These are phyloP conservation scores for Sitobion miscanthi DNA, from an alignment of 1,140 invertebrate genomes.

Conservation along the genomic window DNA sequence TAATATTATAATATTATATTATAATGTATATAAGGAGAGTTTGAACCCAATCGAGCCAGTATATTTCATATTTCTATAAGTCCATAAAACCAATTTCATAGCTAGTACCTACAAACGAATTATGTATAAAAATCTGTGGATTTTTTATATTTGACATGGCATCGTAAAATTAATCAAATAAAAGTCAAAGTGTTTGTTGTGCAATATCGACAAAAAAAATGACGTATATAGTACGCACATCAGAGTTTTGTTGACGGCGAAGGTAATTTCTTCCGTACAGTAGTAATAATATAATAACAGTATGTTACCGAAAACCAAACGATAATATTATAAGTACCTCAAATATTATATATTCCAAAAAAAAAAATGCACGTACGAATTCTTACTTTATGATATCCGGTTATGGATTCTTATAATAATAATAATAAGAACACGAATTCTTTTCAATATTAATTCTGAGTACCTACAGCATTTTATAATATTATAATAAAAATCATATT, in stretches of 20 bases:
- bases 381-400: not conserved
- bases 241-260: not conserved
- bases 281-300: not conserved
- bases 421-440: not conserved
- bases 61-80: not conserved
- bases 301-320: not conserved
- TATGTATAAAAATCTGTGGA: not conserved
- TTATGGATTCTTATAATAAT: not conserved
- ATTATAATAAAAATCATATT: not conserved
- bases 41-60: not conserved
- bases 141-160: not conserved
- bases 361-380: not conserved
- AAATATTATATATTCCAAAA: not conserved
- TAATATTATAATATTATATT: not conserved
- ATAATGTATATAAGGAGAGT: not conserved
- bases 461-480: not conserved
- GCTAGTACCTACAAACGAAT: not conserved
- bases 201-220: not conserved
- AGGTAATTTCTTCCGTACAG: not conserved
- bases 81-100: not conserved
- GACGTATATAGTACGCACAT: not conserved
- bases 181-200: not conserved
- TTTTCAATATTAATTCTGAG: not conserved
- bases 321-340: not conserved
- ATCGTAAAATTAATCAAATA: not conserved